A percentile compares a stretch with the other conserved stretches of the same genome.
These are phyloP conservation scores for Seira musarum DNA, from an alignment of 2,888 invertebrate genomes.

Conservation along the genomic window DNA sequence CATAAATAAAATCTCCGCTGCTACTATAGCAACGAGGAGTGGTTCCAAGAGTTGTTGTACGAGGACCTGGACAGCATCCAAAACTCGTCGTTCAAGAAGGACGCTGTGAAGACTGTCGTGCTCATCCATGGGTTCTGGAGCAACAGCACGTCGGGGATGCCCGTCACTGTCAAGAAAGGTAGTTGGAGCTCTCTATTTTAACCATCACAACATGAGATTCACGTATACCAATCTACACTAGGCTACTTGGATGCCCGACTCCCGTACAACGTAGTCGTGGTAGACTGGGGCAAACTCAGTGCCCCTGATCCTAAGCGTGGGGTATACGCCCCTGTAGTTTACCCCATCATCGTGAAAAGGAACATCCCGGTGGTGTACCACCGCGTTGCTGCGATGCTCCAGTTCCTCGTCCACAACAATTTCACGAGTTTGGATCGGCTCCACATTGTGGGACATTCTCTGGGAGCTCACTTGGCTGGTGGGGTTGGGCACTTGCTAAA, in stretches of 20 bases:
- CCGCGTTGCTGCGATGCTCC: constrained; percentile 38
- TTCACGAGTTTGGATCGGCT: not conserved
- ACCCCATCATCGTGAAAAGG: constrained; percentile 17
- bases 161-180: constrained; percentile 45
- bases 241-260: constrained; percentile 34
- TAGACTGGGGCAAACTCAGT: constrained; percentile 48
- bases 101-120: constrained; percentile 37
- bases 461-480: constrained; percentile 43
- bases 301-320: constrained; percentile 23
- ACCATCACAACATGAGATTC: not conserved
- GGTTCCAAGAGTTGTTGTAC: constrained; percentile 6
- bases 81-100: not conserved
- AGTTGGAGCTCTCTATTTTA: too few species aligned
- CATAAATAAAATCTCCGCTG: not conserved
- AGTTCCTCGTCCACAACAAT: constrained; percentile 18
- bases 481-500: constrained; percentile 11
- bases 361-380: constrained; percentile 40
- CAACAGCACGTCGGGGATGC: constrained; percentile 43
- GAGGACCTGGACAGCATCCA: constrained; percentile 16
- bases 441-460: constrained; percentile 40
- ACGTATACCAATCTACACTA: not conserved
- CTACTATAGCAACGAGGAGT: not conserved
- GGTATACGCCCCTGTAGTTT: not conserved
- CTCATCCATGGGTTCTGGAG: constrained; percentile 55
- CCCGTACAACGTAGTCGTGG: constrained; percentile 38